Evolutionary conservation across 2,113 vertebrate species (phyloP), one percentile per base, ranked within the genome.

Genomic region (Acanthisitta chloris): DNA sequence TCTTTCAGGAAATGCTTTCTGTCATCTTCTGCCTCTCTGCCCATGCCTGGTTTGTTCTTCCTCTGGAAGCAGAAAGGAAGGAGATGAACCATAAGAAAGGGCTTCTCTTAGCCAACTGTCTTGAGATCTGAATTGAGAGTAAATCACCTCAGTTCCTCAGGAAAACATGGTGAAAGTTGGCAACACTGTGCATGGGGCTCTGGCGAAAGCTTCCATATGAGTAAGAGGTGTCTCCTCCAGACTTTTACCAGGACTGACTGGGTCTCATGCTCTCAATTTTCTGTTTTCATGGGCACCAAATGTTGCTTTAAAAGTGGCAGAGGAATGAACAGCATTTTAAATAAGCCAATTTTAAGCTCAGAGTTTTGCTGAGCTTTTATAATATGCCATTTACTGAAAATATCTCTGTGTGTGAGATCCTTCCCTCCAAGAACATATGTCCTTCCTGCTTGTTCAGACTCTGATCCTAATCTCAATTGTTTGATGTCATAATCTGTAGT

Each of bases 401-500:
- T 78, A 78, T 86, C 81, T 94, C 34, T 78, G 21, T 90, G 92
- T 93, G 79, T 55, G 85, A 96, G 90, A 95, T 90, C 85, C 92
- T 93, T 93, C 59, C 51, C 62, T 85, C 69, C 74, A 95, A 94
- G 72, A 96, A 96, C 90, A 90, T 83, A 86, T 90, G 92, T 92
- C 88, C 82, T 96, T 97, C 88, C 82, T 96, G 85, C 94, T 94
- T 90, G 55, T 84, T 95, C 90, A 88, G 82, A 81, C 36, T 94
- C 94, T 81, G 92, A 96, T 96, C 62, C 64, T 96, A 96, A 97
- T 96, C 92, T 95, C 67, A 64, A 48, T 78, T 92, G 46, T 96
- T 96, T 96, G 94, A 95, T 96, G 96, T 93, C 80, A 86, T 95
- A 94, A 96, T 90, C 92, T 96, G 80, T 64, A 88, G 51, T 90